These are phyloP conservation scores for Illadopsis cleaveri DNA, from an alignment of 2,113 vertebrate genomes.

Conservation along the genomic window DNA sequence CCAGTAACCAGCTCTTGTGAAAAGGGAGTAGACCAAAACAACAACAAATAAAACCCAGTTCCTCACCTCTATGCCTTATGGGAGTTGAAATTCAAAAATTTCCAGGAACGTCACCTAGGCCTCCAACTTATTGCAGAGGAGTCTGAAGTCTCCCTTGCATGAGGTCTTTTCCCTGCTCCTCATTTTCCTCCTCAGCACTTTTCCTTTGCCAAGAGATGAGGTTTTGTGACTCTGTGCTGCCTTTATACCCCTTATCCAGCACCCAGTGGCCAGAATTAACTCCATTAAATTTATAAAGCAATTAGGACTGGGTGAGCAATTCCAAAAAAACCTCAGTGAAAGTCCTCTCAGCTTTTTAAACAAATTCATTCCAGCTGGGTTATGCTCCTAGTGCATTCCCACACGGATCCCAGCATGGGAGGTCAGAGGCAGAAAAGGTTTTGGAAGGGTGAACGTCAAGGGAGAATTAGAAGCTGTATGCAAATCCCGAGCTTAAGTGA, in stretches of 20 bases:
- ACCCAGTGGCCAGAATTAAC: neutral
- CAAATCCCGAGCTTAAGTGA: neutral
- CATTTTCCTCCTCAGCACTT: neutral
- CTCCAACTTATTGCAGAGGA: neutral
- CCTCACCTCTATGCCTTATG: neutral
- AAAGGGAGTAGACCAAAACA: neutral
- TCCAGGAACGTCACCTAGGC: neutral
- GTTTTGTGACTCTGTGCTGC: neutral
- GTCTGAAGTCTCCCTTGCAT: neutral
- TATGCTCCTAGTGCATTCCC: neutral
- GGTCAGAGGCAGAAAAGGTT: neutral
- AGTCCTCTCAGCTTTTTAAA: conserved; percentile 16
- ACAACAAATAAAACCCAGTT: neutral
- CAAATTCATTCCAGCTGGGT: conserved; percentile 29
- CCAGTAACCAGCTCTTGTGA: neutral
- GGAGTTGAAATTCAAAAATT: neutral
- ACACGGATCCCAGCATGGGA: neutral
- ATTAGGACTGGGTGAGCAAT: neutral
- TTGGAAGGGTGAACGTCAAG: neutral
- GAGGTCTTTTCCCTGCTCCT: neutral
- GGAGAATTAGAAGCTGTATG: neutral
- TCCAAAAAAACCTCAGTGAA: neutral
- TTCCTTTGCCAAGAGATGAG: neutral
- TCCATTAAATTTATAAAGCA: conserved; percentile 4
- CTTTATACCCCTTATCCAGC: neutral